A percentile compares a stretch with the other conserved stretches of the same genome.
Evolutionary conservation across 2,113 vertebrate species (phyloP).

Genomic region (Barnardius zonarius): DNA sequence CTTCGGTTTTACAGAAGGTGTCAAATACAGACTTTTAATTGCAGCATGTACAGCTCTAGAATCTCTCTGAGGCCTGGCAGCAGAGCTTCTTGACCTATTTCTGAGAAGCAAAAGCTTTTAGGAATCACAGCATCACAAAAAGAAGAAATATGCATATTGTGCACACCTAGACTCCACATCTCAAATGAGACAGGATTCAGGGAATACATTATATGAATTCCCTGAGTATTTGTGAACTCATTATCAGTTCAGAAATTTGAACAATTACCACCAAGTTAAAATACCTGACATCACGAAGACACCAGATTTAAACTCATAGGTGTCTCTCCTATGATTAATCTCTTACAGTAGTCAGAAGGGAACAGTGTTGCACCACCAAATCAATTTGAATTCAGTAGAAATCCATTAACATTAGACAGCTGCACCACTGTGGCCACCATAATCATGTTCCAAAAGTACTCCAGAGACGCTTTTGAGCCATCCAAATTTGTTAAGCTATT

Average conservation of each 20-base stretch:
- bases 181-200: neutral
- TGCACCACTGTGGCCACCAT: neutral
- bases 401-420: neutral
- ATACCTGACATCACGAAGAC: neutral
- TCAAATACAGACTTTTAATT: neutral
- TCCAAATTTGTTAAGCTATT: neutral
- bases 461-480: neutral
- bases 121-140: neutral
- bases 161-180: neutral
- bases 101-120: neutral
- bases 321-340: neutral
- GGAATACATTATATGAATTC: neutral
- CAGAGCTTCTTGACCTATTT: neutral
- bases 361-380: neutral
- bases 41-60: neutral
- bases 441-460: neutral
- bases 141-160: rapidly evolving
- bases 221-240: neutral
- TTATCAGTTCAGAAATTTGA: neutral
- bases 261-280: neutral
- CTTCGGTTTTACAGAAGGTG: neutral
- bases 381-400: neutral
- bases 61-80: neutral
- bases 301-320: neutral
- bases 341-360: neutral